These are phyloP conservation scores for Chloroceryle aenea DNA, from an alignment of 2,113 vertebrate species.

Conservation along the genomic window DNA sequence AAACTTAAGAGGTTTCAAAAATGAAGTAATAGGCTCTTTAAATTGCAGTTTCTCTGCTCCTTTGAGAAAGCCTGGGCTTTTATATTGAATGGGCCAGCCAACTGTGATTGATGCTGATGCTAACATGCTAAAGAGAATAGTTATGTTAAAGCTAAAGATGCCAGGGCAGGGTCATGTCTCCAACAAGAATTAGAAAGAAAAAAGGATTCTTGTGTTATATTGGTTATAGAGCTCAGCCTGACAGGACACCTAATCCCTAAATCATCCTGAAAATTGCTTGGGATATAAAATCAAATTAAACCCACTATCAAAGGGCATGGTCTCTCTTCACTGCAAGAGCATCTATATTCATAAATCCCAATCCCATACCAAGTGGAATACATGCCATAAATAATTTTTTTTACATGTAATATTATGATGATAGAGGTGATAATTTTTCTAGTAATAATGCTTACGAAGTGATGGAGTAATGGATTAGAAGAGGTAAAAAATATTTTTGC, in stretches of 20 bases:
- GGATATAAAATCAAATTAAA: conserved; percentile 36
- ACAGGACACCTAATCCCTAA: background rate
- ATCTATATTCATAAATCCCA: background rate
- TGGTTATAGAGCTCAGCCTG: background rate
- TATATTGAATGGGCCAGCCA: background rate
- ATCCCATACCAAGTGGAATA: background rate
- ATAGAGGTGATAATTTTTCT: background rate
- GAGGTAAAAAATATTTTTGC: background rate
- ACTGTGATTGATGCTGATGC: background rate
- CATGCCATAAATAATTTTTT: background rate
- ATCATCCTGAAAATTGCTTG: background rate
- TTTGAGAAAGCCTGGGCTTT: background rate
- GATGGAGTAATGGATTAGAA: background rate
- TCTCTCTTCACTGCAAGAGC: background rate
- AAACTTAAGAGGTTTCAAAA: conserved; percentile 13
- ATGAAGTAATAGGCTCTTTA: background rate
- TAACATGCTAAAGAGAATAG: background rate
- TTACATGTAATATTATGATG: background rate
- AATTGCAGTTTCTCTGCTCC: background rate
- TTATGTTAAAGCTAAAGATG: background rate
- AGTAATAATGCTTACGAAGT: background rate
- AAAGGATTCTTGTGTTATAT: background rate
- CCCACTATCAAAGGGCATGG: background rate
- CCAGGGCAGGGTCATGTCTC: background rate
- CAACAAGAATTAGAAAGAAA: background rate